Evolutionary conservation across 2,797 vertebrate species (phyloP), one percentile per base, ranked within the genome.

Genomic region (Simalia tracyae): DNA sequence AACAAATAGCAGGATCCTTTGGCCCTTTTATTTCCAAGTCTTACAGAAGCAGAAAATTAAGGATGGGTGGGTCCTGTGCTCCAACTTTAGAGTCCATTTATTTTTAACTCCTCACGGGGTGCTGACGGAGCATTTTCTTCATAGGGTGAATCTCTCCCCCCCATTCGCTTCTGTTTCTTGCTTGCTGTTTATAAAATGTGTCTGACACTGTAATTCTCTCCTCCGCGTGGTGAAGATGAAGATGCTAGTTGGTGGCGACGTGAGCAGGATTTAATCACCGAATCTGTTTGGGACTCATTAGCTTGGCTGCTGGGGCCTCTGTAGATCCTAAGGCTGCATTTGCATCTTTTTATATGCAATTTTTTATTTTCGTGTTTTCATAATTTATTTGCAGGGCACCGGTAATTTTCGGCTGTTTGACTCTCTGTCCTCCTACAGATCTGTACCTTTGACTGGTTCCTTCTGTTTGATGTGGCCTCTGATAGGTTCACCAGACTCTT

Each of bases 121-220:
- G 96, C 96, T 96, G 95, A 97, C 90, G 87, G 91, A 92, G 96
- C 94, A 61, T 2, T 96, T 96, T 92, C 46, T 89, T 92, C 1
- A 6, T 6, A 12, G 31, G 89, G 56, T 56, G 93, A 36, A 89
- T 87, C 84, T 84, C 56, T 15, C 10, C 61, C 61, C 24, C 14
- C 26, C 8, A 24, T 56, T 56, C n/a, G 5, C 17, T 50, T n/a
- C 50, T 26, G 24, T 56, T 56, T 54, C 84, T 56, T 56, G 36
- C 31, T 86, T 87, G 15, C 88, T 86, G 1, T 92, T 93, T 76
- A 50, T 92, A 92, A 92, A 88, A 92, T 92, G 88, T 95, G 94
- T 91, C 94, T 93, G 92, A 94, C 93, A 88, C 93, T 19, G 1
- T 88, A 63, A 94, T 96, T 84, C 93, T 93, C 91, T 92, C 81